Conservation (phyloP, 2,113 vertebrate genomes). For the Alces alces region DNA sequence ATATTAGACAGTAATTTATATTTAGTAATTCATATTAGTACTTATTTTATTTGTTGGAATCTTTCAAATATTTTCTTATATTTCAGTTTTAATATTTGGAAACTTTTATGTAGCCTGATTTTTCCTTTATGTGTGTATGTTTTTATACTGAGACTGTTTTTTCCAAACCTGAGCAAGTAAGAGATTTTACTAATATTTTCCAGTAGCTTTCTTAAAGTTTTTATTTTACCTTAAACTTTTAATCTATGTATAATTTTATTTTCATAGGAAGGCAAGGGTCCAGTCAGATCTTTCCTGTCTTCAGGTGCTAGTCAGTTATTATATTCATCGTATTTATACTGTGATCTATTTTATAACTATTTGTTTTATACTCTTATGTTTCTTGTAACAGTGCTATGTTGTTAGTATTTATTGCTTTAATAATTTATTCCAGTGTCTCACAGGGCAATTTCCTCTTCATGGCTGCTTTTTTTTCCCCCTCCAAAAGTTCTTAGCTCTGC, state of each 20-base stretch:
- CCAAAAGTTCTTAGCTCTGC: background rate
- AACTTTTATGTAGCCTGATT: background rate
- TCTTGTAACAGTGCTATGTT: background rate
- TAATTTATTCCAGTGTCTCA: background rate
- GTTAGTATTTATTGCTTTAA: background rate
- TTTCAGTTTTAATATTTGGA: background rate
- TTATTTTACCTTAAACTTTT: background rate
- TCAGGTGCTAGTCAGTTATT: background rate
- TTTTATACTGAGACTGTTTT: background rate
- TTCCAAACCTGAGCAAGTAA: background rate
- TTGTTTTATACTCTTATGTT: background rate
- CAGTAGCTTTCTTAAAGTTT: background rate
- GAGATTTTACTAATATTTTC: conserved; percentile 10
- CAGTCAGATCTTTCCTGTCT: background rate
- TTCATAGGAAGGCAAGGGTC: background rate
- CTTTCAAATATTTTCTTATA: background rate
- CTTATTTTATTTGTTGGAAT: background rate
- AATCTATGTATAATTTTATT: background rate
- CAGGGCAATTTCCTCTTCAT: background rate
- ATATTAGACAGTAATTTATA: background rate
- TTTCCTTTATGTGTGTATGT: background rate
- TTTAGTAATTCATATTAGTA: background rate
- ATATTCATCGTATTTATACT: background rate
- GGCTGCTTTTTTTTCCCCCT: background rate
- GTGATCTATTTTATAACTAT: background rate